Base-by-base conservation (phyloP, 1,140 invertebrate species). In the Philopotamus ludificatus region DNA sequence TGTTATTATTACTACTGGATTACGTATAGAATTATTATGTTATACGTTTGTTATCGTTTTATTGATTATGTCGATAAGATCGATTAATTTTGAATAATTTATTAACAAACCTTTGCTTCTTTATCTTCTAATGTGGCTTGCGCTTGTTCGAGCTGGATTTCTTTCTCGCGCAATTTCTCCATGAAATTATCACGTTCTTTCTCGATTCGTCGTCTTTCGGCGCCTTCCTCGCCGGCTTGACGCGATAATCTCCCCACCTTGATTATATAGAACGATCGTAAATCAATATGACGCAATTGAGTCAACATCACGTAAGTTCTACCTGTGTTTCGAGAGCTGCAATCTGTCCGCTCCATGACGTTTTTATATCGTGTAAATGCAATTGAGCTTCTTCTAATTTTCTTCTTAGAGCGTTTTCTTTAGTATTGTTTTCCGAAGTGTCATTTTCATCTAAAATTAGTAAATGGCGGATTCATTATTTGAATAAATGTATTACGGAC, bases 281-380 rank as follows among this genome's bases (percentile, higher is more conserved):
- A n/a, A n/a, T n/a, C n/a, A n/a, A n/a, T n/a, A n/a, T n/a, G n/a
- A n/a, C n/a, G 42, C n/a, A 74, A 64, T 75, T n/a, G n/a, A n/a
- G n/a, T n/a, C n/a, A n/a, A n/a, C n/a, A n/a, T n/a, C n/a, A n/a
- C n/a, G n/a, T n/a, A n/a, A n/a, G n/a, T n/a, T n/a, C n/a, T 39
- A 90, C 88, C 82, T 95, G 91, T 3, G 90, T 91, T 75, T 94
- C 92, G 9, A 94, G 74, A 3, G 89, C 87, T 3, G 90, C 86
- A 68, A 94, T 94, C 74, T 94, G 92, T 21, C 89, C 87, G 71
- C 91, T 93, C 93, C 92, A 94, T 0, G 89, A 91, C 1, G 89
- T 91, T 74, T 94, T 94, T 65, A 94, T 92, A 71, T 94, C 91
- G 0, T 90, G 87, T 1, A 95, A 74, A 74, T 94, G 91, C 65